Evolutionary conservation across 2,888 invertebrate genomes (phyloP), one percentile per base, ranked within the genome.

Genomic region (Yponomeuta evonymella): DNA sequence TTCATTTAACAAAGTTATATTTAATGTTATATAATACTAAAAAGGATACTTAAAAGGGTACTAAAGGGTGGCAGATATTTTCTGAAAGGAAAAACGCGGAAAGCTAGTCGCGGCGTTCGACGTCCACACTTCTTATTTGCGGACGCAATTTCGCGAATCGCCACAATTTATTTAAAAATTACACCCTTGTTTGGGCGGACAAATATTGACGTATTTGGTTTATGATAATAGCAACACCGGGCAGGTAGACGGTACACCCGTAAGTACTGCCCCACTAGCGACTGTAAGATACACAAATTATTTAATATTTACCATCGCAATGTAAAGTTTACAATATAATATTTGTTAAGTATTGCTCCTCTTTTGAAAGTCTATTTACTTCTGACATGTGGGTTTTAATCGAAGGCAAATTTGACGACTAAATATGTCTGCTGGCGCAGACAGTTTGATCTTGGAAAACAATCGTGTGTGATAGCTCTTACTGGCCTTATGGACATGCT

Each of bases 151-250:
- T 92, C 83, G 90, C 90, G 83, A 91, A 90, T 90, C 90, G 89
- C 90, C 91, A 92, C 92, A 92, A 93, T 92, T 91, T 92, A 92
- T 93, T 92, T 92, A 93, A 93, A 93, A 93, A 92, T 92, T 92
- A 92, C 91, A 82, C 88, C 90, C 90, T 90, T 92, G 92, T 91
- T 92, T 92, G 90, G 90, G 85, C 86, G 85, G 81, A 85, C 87
- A 91, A 93, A 93, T 92, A 93, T 92, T 93, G 89, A 89, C 88
- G 83, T 93, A 89, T 93, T 93, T 92, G 92, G 90, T 89, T 91
- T 91, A 92, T 89, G 91, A 92, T 92, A 93, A 92, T 93, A 86
- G 91, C 88, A 91, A 89, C 90, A 90, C 86, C 84, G 88, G 84
- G 79, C 88, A 88, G 88, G 89, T 87, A 88, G 73, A 73, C 77